Evolutionary conservation across 37 sponge, comb jelly and placozoan species (phyloP), one percentile per base, ranked within the genome.

Genomic region (Spongilla lacustris): DNA sequence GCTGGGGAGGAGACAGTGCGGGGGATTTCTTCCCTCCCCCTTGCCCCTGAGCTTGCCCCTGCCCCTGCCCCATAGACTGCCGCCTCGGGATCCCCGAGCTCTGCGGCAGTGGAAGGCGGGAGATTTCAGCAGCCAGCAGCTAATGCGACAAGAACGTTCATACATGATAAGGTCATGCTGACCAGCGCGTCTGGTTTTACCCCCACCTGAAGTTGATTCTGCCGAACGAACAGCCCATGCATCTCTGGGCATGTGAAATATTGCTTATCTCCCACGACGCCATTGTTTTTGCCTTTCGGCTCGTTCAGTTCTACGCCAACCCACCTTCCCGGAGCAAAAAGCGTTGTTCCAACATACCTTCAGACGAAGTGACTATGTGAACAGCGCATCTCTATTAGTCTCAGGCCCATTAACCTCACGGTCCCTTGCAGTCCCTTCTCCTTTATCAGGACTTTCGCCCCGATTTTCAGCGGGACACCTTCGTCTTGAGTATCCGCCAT

Each of bases 301-400:
- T 94, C 96, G 66, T 88, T 94, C 87, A 99, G 72, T 26, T 86
- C 91, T 6, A 99, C 90, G 4, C 99, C 99, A 6, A 97, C 86
- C 99, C 99, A 99, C 77, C 89, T 95, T 14, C 99, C 99, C 6
- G 94, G 90, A 37, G 99, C 97, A 86, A 99, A 99, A 12, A 83
- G 66, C 5, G 99, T 95, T 8, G 82, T 71, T 4, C 99, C 99
- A 46, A 92, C 70, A 84, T 89, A 98, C 76, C 87, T 91, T 31
- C 34, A 4, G 3, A 30, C 34, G 4, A 74, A 23, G 34, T 25
- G 34, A 23, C 33, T 14, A 23, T 6, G 41, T 41, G 3, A 93
- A 96, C 46, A 75, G 82, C 0, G 93, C 93, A 21, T 84, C 77
- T 28, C 91, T 90, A 76, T 93, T 93, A 5, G 83, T 67, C 46